Conservation (phyloP, 2,113 vertebrate genomes). For the Poecile atricapillus region DNA sequence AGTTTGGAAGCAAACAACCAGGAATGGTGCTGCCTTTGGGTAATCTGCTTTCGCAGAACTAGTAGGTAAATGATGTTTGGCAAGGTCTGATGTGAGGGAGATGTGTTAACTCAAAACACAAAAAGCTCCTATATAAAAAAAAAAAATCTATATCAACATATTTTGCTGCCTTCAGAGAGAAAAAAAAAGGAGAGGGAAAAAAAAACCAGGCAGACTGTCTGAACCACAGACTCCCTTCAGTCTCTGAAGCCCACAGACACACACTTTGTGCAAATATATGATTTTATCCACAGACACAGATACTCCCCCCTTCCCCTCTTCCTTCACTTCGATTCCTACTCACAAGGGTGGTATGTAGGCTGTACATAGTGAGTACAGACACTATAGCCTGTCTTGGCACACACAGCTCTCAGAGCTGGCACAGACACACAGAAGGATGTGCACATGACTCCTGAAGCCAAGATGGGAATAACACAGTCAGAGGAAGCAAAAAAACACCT, state of each 20-base stretch:
- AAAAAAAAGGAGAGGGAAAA: background rate
- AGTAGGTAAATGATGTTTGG: conserved; percentile 6
- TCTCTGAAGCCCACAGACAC: conserved; percentile 61
- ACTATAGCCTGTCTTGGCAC: conserved; percentile 17
- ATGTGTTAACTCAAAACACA: conserved; percentile 39
- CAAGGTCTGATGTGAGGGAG: conserved; percentile 3
- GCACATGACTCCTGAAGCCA: background rate
- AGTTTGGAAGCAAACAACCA: background rate
- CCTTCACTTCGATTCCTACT: conserved; percentile 36
- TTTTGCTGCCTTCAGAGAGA: conserved; percentile 45
- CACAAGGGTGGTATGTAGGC: conserved; percentile 21
- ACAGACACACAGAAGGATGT: conserved; percentile 16
- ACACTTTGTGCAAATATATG: conserved; percentile 57
- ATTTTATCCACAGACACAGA: conserved; percentile 51
- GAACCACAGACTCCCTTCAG: conserved; percentile 69
- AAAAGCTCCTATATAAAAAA: conserved; percentile 19
- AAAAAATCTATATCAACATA: conserved; percentile 53
- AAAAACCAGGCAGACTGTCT: conserved; percentile 52
- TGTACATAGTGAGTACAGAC: conserved; percentile 5
- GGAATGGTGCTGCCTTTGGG: background rate
- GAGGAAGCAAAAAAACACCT: background rate
- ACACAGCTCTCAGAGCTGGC: background rate
- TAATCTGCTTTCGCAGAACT: conserved; percentile 19
- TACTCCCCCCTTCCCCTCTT: background rate
- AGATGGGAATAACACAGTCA: background rate